A percentile compares a stretch with the other conserved stretches of the same genome.
phyloP scores from a whole-genome alignment of 2,797 vertebrate species.

The Anabacerthia variegaticeps region DNA sequence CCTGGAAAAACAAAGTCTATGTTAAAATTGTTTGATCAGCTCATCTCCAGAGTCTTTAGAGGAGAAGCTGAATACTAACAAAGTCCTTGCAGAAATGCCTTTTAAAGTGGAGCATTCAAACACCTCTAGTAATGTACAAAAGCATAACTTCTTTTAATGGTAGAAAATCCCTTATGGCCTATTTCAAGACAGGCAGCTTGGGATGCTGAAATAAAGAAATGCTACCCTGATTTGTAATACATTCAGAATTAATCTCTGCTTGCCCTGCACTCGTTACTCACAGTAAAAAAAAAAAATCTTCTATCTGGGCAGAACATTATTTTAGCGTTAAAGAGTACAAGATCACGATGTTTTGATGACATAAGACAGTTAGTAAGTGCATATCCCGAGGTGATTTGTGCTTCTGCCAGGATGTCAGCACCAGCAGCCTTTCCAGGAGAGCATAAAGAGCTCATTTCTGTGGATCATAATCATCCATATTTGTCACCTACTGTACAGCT shows the following conservation, averaged over 20 bases:
- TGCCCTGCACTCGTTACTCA: background rate
- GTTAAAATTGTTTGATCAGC: constrained; percentile 1
- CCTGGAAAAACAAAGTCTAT: background rate
- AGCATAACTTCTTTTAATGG: background rate
- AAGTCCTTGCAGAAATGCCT: background rate
- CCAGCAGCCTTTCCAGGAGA: background rate
- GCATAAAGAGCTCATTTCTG: background rate
- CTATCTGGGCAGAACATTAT: background rate
- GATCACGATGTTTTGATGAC: background rate
- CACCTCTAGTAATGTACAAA: background rate
- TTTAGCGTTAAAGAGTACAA: background rate
- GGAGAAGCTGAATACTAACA: background rate
- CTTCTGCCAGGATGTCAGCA: background rate
- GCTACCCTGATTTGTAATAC: background rate
- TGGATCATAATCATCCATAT: background rate
- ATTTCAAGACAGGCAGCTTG: background rate
- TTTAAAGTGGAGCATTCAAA: background rate
- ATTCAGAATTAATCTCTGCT: background rate
- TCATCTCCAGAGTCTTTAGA: background rate
- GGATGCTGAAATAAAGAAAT: background rate
- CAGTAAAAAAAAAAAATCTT: background rate
- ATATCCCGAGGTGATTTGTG: background rate
- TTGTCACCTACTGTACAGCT: background rate
- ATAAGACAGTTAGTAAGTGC: background rate
- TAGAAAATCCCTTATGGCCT: background rate